These are phyloP conservation scores for Spisula solida DNA, from an alignment of 2,888 invertebrate species.

Conservation along the genomic window DNA sequence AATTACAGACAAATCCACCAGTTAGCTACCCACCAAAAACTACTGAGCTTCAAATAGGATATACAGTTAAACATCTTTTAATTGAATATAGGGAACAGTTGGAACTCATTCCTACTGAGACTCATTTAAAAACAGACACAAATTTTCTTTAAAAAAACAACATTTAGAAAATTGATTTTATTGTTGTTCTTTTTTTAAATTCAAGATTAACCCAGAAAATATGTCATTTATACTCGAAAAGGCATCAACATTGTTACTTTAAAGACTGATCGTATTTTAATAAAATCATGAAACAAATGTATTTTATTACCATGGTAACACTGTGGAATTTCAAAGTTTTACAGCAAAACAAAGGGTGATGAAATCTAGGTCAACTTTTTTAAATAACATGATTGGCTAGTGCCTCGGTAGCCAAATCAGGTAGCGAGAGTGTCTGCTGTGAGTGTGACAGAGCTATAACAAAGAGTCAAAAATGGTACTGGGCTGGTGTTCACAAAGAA, in stretches of 20 bases:
- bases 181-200: background rate
- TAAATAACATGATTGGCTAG: background rate
- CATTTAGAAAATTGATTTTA: background rate
- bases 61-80: background rate
- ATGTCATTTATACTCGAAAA: background rate
- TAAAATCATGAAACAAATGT: background rate
- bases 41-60: background rate
- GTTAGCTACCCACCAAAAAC: conserved; percentile 2
- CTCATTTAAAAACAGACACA: conserved; percentile 10
- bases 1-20: conserved; percentile 16
- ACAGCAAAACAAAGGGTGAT: no score
- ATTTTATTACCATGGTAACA: background rate
- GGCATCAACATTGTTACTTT: background rate
- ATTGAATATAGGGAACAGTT: background rate
- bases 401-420: no score
- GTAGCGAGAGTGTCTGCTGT: no score
- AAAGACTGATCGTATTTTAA: background rate
- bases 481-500: no score
- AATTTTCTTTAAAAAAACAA: background rate
- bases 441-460: no score
- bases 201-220: conserved; percentile 17
- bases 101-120: background rate
- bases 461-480: no score
- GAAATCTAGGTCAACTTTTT: no score
- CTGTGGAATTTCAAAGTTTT: no score